Conservation (phyloP, 2,888 invertebrate genomes). For the Heteromurus nitidus region DNA sequence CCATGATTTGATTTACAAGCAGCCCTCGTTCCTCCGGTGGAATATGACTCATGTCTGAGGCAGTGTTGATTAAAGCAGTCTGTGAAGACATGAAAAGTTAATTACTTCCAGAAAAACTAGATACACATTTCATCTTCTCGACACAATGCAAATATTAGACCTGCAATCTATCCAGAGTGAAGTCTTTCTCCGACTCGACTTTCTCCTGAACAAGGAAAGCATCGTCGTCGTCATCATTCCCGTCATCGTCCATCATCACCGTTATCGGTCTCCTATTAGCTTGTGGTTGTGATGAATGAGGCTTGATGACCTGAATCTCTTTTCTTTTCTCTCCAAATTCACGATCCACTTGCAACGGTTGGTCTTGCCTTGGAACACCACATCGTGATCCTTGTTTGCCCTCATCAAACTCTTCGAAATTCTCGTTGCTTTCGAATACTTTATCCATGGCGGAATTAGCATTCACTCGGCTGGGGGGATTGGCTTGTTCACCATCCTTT, state of each 20-base stretch:
- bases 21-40: slow-evolving; percentile 80
- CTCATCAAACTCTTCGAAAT: neutral
- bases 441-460: neutral
- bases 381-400: neutral
- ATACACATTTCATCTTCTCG: too few species aligned
- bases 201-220: slow-evolving; percentile 84
- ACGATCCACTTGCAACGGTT: neutral
- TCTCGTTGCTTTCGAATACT: slow-evolving; percentile 17
- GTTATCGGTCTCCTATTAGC: slow-evolving; percentile 78
- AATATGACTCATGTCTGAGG: slow-evolving; percentile 15
- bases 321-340: neutral
- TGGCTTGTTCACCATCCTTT: neutral
- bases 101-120: too few species aligned
- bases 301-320: neutral
- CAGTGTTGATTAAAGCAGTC: slow-evolving; percentile 8
- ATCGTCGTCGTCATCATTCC: slow-evolving; percentile 82
- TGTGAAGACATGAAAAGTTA: too few species aligned
- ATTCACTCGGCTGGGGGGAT: neutral
- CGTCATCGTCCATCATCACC: slow-evolving; percentile 85
- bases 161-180: slow-evolving; percentile 30
- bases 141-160: too few species aligned
- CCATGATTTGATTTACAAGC: slow-evolving; percentile 93
- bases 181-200: slow-evolving; percentile 61
- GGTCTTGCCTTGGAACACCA: neutral
- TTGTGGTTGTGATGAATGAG: neutral